Evolutionary conservation across 1,140 invertebrate species (phyloP).

Genomic region (Diplogasteroides magnus): DNA sequence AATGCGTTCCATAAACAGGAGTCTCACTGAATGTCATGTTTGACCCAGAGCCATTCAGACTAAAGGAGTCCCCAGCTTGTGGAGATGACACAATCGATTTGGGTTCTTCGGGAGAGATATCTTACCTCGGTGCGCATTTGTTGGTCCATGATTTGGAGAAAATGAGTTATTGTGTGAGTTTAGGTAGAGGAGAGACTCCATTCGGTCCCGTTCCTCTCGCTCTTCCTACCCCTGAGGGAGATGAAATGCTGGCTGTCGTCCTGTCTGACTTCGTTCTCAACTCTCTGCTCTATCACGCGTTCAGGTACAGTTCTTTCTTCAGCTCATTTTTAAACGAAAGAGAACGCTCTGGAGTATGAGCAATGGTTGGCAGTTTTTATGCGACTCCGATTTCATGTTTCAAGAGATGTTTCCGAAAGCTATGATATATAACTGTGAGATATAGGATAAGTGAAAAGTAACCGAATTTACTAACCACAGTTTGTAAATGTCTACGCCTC

Average conservation of each 20-base stretch:
- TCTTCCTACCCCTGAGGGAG: conserved; percentile 17
- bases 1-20: too few species aligned
- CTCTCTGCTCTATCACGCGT: conserved; percentile 36
- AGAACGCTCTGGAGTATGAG: too few species aligned
- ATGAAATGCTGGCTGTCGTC: conserved; percentile 25
- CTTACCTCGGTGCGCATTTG: neutral
- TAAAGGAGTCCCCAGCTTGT: conserved; percentile 31
- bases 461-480: too few species aligned
- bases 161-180: neutral
- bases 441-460: too few species aligned
- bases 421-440: too few species aligned
- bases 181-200: conserved; percentile 19
- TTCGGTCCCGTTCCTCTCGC: conserved; percentile 28
- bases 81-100: conserved; percentile 28
- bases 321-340: too few species aligned
- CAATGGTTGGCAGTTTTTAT: too few species aligned
- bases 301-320: conserved; percentile 28
- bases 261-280: conserved; percentile 36
- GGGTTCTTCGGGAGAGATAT: conserved; percentile 35
- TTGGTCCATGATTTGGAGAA: too few species aligned
- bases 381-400: too few species aligned
- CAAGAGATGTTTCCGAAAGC: too few species aligned
- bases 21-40: neutral
- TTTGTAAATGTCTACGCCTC: neutral
- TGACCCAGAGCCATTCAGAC: conserved; percentile 12